Evolutionary conservation across 2,797 vertebrate species (phyloP).

Genomic region (Natrix natrix): DNA sequence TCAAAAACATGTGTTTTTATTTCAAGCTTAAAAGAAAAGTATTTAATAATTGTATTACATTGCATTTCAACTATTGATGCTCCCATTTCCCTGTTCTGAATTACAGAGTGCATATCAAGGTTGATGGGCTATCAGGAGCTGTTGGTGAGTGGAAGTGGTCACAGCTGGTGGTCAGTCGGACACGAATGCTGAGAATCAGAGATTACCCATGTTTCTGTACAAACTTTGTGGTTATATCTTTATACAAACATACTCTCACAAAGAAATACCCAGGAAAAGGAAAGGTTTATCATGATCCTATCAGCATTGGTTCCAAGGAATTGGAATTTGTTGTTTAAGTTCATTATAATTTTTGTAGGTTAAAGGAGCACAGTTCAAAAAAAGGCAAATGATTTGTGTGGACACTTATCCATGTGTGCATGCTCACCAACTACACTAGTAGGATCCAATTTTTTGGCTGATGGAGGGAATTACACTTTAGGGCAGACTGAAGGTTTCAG

Average conservation of each 20-base stretch:
- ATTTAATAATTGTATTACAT: neutral
- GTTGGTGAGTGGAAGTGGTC: neutral
- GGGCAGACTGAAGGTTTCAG: neutral
- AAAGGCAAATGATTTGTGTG: neutral
- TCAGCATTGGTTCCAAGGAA: neutral
- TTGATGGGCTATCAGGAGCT: neutral
- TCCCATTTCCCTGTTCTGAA: neutral
- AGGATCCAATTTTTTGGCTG: neutral
- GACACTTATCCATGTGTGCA: neutral
- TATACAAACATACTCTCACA: neutral
- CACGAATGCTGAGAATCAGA: neutral
- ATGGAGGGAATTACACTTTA: neutral
- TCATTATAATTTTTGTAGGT: neutral
- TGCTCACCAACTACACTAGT: neutral
- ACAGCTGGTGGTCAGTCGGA: neutral
- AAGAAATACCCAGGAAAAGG: neutral
- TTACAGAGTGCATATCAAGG: neutral
- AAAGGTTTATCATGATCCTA: neutral
- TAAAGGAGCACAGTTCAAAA: neutral
- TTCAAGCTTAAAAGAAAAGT: neutral
- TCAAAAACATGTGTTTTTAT: neutral
- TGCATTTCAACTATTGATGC: neutral
- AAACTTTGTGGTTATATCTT: neutral
- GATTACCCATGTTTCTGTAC: neutral
- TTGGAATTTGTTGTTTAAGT: neutral